Percentiles rank a stretch among this genome's conserved stretches.
These are phyloP conservation scores for Keiferia lycopersicella DNA, from an alignment of 2,888 invertebrate genomes.

Conservation along the genomic window DNA sequence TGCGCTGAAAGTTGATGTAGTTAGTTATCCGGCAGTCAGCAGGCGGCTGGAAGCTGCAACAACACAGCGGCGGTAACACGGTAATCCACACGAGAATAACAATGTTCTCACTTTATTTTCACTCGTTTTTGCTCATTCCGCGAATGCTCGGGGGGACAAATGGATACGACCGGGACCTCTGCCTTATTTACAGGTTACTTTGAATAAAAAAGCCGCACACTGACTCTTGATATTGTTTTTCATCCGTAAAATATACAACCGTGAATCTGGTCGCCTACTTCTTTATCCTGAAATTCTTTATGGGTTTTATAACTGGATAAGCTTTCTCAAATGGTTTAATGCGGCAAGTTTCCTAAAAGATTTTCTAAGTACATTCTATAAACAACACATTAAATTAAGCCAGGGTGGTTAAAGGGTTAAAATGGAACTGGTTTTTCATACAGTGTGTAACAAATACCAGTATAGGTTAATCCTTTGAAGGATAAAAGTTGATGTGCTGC, in stretches of 20 bases:
- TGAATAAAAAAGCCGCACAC: constrained; percentile 34
- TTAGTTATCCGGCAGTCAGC: constrained; percentile 49
- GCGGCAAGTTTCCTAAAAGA: too few species aligned
- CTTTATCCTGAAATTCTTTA: too few species aligned
- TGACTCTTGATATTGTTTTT: constrained; percentile 24
- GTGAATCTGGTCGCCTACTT: constrained; percentile 32
- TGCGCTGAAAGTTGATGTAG: constrained; percentile 50
- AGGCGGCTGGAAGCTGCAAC: constrained; percentile 44
- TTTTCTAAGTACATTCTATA: too few species aligned
- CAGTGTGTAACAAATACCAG: too few species aligned
- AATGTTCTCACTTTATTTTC: constrained; percentile 75
- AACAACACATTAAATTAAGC: too few species aligned
- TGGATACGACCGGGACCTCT: constrained; percentile 61
- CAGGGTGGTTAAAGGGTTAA: too few species aligned
- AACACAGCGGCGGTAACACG: constrained; percentile 52
- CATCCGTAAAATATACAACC: constrained; percentile 52
- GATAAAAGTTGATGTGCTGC: too few species aligned
- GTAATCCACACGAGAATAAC: constrained; percentile 74
- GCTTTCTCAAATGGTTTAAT: not conserved
- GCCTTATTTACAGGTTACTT: constrained; percentile 58
- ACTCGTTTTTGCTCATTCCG: constrained; percentile 69
- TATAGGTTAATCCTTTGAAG: too few species aligned
- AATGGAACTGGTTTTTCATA: too few species aligned
- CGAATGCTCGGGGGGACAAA: constrained; percentile 63
- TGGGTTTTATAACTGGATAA: constrained; percentile 57